Evolutionary conservation across 2,888 invertebrate species (phyloP).

Genomic region (Drosophila algonquin): DNA sequence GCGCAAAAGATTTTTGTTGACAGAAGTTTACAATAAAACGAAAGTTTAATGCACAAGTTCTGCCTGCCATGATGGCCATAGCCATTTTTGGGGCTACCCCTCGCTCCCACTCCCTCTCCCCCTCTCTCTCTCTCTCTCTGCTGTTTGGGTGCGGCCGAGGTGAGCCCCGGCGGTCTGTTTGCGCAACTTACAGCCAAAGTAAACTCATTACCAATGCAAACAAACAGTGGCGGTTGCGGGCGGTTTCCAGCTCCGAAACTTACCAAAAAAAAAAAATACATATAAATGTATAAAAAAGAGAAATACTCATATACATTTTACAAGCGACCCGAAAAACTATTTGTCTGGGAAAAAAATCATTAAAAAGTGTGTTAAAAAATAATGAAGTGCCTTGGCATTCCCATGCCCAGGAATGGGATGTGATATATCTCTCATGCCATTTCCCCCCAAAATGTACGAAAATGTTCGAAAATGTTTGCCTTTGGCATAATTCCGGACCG

Average conservation of each 20-base stretch:
- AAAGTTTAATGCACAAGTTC: slow-evolving; percentile 79
- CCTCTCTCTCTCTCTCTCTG: not conserved
- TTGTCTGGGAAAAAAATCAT: slow-evolving; percentile 63
- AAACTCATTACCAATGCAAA: slow-evolving; percentile 82
- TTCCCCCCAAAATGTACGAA: slow-evolving; percentile 1
- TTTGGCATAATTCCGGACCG: slow-evolving; percentile 36
- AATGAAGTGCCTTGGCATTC: slow-evolving; percentile 64
- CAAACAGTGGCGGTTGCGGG: slow-evolving; percentile 56
- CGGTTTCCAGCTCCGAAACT: slow-evolving; percentile 58
- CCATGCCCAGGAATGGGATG: no score
- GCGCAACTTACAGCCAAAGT: slow-evolving; percentile 79
- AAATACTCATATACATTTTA: slow-evolving; percentile 7
- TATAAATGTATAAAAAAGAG: slow-evolving; percentile 14
- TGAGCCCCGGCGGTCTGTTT: slow-evolving; percentile 63
- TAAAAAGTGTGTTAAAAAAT: slow-evolving; percentile 60
- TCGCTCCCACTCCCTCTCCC: no score
- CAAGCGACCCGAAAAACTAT: slow-evolving; percentile 60
- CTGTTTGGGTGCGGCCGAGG: slow-evolving; percentile 45
- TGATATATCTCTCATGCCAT: not conserved
- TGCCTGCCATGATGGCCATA: slow-evolving; percentile 23
- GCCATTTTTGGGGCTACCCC: slow-evolving; percentile 14
- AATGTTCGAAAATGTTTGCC: slow-evolving; percentile 34
- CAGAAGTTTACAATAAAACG: slow-evolving; percentile 77
- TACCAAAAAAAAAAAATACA: slow-evolving; percentile 31
- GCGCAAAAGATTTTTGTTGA: slow-evolving; percentile 72